Base-by-base conservation (phyloP, 2,113 vertebrate species). In the Jacana jacana region DNA sequence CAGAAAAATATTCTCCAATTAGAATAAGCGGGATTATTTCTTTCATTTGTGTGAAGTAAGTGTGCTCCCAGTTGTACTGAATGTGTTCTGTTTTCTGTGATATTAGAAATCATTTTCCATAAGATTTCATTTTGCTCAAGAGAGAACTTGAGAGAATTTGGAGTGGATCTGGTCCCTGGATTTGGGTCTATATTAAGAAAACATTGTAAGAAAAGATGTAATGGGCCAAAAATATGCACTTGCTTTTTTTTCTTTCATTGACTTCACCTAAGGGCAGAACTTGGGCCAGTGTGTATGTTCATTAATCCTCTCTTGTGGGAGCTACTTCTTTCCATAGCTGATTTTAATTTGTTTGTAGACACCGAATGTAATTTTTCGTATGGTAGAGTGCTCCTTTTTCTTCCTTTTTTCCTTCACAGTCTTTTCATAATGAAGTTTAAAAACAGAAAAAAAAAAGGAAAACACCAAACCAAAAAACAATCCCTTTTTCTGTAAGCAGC, bases 1-100 rank as follows among this genome's bases (percentile, higher is more conserved):
- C 92, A 92, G 96, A 97, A 97, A 97, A 97, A 97, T 96, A 97
- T 97, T 95, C 95, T 96, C 91, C 96, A 95, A 96, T 97, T 97
- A 96, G 92, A 95, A 96, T 42, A 89, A 96, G 60, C 7, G 0
- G 88, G 96, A 97, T 97, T 97, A 95, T 96, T 96, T 93, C 96
- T 95, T 97, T 96, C 91, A 72, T 96, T 95, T 96, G 96, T 92
- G 96, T 79, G 96, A 95, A 96, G 61, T 94, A 91, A 96, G 91
- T 57, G 84, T 58, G 91, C 42, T 96, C 96, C 96, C 96, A 94
- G 78, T 92, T 69, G 94, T 70, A 78, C 79, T 25, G 91, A 91
- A 91, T 31, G 46, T 91, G 83, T 66, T 95, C 91, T 94, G 90
- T 92, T 97, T 94, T 93, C 93, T 94, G 70, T 69, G 95, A 91